phyloP scores from a whole-genome alignment of 2,888 invertebrate genomes.

The Tolmerus cingulatus region DNA sequence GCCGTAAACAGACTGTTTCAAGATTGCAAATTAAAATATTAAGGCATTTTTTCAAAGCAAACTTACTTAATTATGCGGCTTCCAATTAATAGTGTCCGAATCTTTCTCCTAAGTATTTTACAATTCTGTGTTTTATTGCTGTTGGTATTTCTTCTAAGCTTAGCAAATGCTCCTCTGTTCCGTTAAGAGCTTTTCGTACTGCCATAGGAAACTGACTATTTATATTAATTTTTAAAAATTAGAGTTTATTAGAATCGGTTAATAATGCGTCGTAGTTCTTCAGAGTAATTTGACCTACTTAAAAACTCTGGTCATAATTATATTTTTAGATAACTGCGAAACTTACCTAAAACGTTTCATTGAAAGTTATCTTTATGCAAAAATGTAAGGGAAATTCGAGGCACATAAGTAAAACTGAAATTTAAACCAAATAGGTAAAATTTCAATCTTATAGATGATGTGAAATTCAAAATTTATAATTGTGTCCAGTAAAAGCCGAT shows the following conservation, averaged over 20 bases:
- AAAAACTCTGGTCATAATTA: too few species aligned
- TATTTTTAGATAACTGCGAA: too few species aligned
- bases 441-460: too few species aligned
- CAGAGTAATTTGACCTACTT: neutral
- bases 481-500: too few species aligned
- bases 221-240: neutral
- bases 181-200: neutral
- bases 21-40: neutral
- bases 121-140: neutral
- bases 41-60: neutral
- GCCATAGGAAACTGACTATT: neutral
- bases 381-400: too few species aligned
- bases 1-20: neutral
- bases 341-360: too few species aligned
- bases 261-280: neutral
- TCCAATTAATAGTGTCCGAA: neutral
- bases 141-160: neutral
- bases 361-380: too few species aligned
- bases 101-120: neutral
- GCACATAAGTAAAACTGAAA: too few species aligned
- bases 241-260: neutral
- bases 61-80: neutral
- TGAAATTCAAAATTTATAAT: too few species aligned
- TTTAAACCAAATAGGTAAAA: too few species aligned
- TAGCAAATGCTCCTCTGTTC: neutral